Percentiles rank a stretch among this genome's conserved stretches.
Evolutionary conservation across 1,140 invertebrate genomes (phyloP).

Genomic region (Theocolax elegans): DNA sequence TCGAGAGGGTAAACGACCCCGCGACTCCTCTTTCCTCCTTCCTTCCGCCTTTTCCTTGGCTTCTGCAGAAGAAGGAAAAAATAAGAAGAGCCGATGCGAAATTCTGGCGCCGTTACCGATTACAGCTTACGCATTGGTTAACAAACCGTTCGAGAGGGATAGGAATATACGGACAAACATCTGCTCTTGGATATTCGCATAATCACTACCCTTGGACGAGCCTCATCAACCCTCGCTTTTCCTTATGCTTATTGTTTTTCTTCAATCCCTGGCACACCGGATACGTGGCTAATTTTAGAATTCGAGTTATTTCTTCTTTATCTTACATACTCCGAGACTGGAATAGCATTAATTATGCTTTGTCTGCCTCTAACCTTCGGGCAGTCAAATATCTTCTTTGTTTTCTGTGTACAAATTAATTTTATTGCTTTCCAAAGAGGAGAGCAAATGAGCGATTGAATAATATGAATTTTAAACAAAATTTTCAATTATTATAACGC

Average conservation of each 20-base stretch:
- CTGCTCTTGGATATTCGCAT: neutral
- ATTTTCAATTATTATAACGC: too few relatives aligned
- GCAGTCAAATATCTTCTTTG: too few relatives aligned
- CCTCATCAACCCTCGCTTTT: constrained; percentile 13
- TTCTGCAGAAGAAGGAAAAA: neutral
- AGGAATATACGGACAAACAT: constrained; percentile 4
- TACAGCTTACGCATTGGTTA: constrained; percentile 1
- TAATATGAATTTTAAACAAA: too few relatives aligned
- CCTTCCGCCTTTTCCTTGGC: neutral
- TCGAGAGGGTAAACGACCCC: constrained; percentile 16
- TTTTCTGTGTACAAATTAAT: too few relatives aligned
- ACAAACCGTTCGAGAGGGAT: neutral
- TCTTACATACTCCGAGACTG: too few relatives aligned
- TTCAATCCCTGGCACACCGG: neutral
- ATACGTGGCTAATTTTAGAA: constrained; percentile 8
- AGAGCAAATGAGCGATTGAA: too few relatives aligned
- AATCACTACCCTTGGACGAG: constrained; percentile 17
- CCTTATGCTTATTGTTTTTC: constrained; percentile 1
- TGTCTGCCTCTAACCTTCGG: too few relatives aligned
- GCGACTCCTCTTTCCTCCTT: neutral
- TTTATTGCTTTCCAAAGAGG: too few relatives aligned
- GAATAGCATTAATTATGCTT: too few relatives aligned
- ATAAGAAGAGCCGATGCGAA: neutral
- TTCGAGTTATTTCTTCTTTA: neutral
- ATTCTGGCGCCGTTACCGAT: constrained; percentile 29